Conservation (phyloP, 2,888 invertebrate genomes). For the Nowickia ferox region DNA sequence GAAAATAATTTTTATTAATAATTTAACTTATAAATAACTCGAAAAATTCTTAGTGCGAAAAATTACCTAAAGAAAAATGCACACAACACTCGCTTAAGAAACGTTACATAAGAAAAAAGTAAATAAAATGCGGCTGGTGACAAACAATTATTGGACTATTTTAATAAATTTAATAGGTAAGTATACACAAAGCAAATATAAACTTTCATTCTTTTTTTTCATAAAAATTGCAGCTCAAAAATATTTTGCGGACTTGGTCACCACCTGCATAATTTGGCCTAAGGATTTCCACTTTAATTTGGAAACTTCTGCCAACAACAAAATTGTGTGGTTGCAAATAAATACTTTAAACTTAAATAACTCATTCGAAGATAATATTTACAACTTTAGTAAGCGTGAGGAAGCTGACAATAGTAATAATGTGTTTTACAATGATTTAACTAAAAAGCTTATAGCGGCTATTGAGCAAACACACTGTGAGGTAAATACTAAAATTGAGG, state of each 20-base stretch:
- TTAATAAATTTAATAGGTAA: conserved; percentile 70
- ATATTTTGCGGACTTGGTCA: conserved; percentile 65
- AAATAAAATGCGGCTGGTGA: conserved; percentile 23
- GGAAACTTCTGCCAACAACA: neutral
- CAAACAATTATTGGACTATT: conserved; percentile 56
- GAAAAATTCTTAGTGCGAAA: neutral
- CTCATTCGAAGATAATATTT: conserved; percentile 61
- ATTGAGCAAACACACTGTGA: conserved; percentile 72
- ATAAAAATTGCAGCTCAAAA: conserved; percentile 59
- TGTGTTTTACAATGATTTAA: conserved; percentile 50
- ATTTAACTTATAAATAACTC: neutral
- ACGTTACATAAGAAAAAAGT: neutral
- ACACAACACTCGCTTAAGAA: neutral
- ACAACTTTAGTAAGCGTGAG: conserved; percentile 48
- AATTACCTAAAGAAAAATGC: neutral
- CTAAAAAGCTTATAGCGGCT: conserved; percentile 65
- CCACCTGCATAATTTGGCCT: conserved; percentile 70
- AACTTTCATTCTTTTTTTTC: neutral
- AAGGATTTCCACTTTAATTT: conserved; percentile 55
- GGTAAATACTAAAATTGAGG: conserved; percentile 34
- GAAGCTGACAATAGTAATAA: conserved; percentile 28
- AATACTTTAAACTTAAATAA: conserved; percentile 40
- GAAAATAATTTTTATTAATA: no score
- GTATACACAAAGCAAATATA: neutral
- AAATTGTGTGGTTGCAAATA: conserved; percentile 58